These are phyloP conservation scores for Cryptotis parvus DNA, from an alignment of 2,113 vertebrate genomes.

Conservation along the genomic window DNA sequence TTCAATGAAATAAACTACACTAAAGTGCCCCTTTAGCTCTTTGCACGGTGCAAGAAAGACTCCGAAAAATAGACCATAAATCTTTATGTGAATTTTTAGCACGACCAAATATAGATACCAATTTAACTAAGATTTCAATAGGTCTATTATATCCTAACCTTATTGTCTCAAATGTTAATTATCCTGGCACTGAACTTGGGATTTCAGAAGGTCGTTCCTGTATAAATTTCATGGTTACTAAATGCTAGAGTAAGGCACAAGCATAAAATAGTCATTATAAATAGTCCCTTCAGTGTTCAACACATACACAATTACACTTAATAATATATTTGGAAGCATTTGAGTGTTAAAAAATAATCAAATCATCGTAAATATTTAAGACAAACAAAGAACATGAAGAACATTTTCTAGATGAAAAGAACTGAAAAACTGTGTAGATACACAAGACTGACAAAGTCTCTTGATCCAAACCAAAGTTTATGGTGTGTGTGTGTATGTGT, in stretches of 20 bases:
- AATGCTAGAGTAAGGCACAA: background rate
- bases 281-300: conserved; percentile 13
- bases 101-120: conserved; percentile 38
- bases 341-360: background rate
- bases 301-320: background rate
- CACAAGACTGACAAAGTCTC: background rate
- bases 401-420: background rate
- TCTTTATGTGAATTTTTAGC: background rate
- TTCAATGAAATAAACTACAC: background rate
- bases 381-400: background rate
- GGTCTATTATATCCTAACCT: conserved; percentile 5
- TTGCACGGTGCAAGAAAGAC: conserved; percentile 26
- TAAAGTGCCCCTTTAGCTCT: background rate
- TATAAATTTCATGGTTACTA: conserved; percentile 39
- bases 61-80: background rate
- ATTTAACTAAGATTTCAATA: conserved; percentile 46
- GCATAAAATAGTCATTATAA: background rate
- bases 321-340: conserved; percentile 27
- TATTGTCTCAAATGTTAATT: conserved; percentile 54
- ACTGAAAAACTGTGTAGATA: background rate
- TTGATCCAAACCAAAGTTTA: background rate
- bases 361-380: background rate
- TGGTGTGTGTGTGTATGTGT: background rate
- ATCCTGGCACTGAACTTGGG: conserved; percentile 31
- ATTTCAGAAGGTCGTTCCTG: conserved; percentile 24